Conservation (phyloP, 2,797 vertebrate species). For the Psittacula derbiana region DNA sequence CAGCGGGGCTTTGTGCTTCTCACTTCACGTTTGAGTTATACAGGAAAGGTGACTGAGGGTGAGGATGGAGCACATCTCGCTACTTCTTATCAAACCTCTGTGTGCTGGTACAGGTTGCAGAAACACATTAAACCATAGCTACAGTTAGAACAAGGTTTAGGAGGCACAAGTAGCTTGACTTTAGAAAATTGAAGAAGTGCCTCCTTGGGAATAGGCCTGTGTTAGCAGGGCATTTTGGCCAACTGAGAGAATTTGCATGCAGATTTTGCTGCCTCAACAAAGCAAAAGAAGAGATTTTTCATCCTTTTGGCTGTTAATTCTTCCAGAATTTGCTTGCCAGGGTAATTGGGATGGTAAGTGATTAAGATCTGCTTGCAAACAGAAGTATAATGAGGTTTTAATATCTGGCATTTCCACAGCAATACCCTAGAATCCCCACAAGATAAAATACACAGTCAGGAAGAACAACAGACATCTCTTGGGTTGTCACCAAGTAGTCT, state of each 20-base stretch:
- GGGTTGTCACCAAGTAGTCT: slow-evolving; percentile 29
- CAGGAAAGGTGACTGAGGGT: fast-evolving
- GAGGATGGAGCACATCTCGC: neutral
- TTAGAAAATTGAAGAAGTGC: neutral
- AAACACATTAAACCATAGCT: neutral
- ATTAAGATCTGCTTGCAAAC: slow-evolving; percentile 48
- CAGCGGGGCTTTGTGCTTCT: neutral
- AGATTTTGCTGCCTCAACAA: slow-evolving; percentile 33
- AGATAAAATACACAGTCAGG: slow-evolving; percentile 8
- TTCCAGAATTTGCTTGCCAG: slow-evolving; percentile 37
- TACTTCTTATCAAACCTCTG: neutral
- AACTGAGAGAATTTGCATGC: neutral
- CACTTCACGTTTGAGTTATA: neutral
- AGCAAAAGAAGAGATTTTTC: slow-evolving; percentile 7
- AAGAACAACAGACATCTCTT: slow-evolving; percentile 25
- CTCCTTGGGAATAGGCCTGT: neutral
- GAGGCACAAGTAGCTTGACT: neutral
- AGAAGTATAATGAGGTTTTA: slow-evolving; percentile 43
- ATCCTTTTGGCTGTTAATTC: slow-evolving; percentile 14
- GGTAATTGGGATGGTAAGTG: neutral
- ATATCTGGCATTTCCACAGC: slow-evolving; percentile 52
- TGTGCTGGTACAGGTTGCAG: neutral
- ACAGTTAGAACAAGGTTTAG: neutral
- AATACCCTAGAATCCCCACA: slow-evolving; percentile 2
- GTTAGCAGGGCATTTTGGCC: neutral